phyloP scores from a whole-genome alignment of 2,797 vertebrate species.

The Falco berigora region DNA sequence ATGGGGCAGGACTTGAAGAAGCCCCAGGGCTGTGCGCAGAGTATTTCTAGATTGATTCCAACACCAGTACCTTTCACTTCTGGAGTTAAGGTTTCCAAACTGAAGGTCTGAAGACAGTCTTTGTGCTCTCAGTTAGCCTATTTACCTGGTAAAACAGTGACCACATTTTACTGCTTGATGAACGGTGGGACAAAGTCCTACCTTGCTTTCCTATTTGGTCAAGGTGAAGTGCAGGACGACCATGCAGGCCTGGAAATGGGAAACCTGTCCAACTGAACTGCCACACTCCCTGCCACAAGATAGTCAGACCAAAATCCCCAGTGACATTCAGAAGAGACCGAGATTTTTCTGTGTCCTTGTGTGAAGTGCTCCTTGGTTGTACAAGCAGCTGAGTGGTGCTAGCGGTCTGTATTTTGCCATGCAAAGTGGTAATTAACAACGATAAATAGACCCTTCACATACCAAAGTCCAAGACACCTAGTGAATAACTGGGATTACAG shows the following conservation, averaged over 20 bases:
- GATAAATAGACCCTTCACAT: neutral
- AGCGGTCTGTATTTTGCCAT: neutral
- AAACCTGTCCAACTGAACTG: neutral
- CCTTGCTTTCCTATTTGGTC: neutral
- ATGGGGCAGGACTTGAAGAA: neutral
- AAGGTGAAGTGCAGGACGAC: neutral
- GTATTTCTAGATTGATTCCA: neutral
- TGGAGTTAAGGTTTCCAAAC: neutral
- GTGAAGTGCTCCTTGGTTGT: neutral
- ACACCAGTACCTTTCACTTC: neutral
- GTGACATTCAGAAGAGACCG: neutral
- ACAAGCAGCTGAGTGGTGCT: neutral
- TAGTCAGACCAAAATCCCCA: neutral
- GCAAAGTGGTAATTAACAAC: neutral
- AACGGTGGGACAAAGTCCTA: neutral
- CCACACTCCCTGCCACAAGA: neutral
- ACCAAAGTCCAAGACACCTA: neutral
- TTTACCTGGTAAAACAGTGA: neutral
- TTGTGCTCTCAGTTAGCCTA: neutral
- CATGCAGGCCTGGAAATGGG: neutral
- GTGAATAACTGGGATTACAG: neutral
- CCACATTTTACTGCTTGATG: neutral
- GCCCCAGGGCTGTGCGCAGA: neutral
- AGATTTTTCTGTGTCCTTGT: neutral
- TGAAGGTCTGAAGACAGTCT: neutral